Percentiles rank a stretch among this genome's conserved stretches.
Evolutionary conservation across 2,888 invertebrate genomes (phyloP).

Genomic region (Leptarthrus brevirostris): DNA sequence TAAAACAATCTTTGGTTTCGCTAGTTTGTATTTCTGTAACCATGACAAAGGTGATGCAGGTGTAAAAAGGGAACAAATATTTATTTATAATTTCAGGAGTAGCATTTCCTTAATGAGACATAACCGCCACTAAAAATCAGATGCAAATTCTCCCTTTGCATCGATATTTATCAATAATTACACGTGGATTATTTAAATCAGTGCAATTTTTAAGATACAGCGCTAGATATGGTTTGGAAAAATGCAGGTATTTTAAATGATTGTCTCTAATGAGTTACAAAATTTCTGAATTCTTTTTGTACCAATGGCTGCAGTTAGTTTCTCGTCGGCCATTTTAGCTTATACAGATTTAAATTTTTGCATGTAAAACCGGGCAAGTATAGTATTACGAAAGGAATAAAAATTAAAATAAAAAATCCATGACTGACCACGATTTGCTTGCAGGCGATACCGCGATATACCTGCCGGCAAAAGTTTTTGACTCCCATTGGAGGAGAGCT

Average conservation of each 20-base stretch:
- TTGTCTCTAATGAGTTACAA: slow-evolving; percentile 20
- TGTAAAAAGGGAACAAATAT: too few relatives aligned
- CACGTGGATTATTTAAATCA: too few relatives aligned
- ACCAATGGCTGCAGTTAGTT: slow-evolving; percentile 4
- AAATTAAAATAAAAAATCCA: slow-evolving; percentile 12
- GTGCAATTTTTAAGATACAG: not conserved
- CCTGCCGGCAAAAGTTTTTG: slow-evolving; percentile 26
- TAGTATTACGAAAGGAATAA: not conserved
- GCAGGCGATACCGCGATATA: slow-evolving; percentile 24
- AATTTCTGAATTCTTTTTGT: not conserved
- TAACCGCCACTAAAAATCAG: too few relatives aligned
- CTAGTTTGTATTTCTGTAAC: too few relatives aligned
- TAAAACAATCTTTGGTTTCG: too few relatives aligned
- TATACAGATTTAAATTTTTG: slow-evolving; percentile 22
- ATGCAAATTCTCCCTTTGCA: too few relatives aligned
- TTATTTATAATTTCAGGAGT: too few relatives aligned
- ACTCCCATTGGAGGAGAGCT: slow-evolving; percentile 46
- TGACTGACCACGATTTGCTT: slow-evolving; percentile 26
- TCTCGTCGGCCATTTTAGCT: slow-evolving; percentile 27
- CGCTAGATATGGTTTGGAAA: not conserved
- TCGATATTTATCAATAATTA: too few relatives aligned
- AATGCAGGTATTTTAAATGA: not conserved
- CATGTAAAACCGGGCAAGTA: slow-evolving; percentile 6
- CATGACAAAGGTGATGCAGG: too few relatives aligned
- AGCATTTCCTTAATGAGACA: too few relatives aligned